Evolutionary conservation across 2,888 invertebrate species (phyloP), one percentile per base, ranked within the genome.

Genomic region (Drosophila tanythrix): DNA sequence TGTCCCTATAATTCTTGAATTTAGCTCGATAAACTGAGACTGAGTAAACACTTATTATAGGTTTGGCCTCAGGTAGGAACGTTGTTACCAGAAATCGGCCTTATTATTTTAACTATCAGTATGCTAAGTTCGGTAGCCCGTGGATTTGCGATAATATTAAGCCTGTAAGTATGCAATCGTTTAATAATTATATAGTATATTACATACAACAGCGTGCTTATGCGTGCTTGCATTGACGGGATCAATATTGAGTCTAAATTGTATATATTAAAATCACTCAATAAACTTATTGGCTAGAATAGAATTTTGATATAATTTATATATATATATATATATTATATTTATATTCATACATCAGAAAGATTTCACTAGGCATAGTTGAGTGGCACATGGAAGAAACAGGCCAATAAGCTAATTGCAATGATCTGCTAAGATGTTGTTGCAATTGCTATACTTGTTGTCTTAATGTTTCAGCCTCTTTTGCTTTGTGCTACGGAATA

Each of bases 381-480:
- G 10, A n/a, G 46, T 62, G 18, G 31, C 27, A 5, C 11, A 31
- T 8, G n/a, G 55, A 46, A 35, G n/a, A 66, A 66, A 50, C 25
- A 35, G 40, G 40, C 68, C 57, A 67, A 68, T 67, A 43, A 67
- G 68, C 55, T 56, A 52, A 63, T 25, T 66, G 65, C 36, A 31
- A 38, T 50, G 51, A 62, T 40, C 40, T 62, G 5, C 15, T 65
- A 50, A 43, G 21, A 21, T 53, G 43, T 46, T 36, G n/a, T 33
- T 27, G 46, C 29, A 46, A 25, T 46, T 59, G 58, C 11, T 33
- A 56, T 25, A 29, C 21, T 21, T 29, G 18, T 43, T 31, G 36
- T 53, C 13, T 52, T 62, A 43, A 21, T 31, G 21, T 2, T 10
- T 21, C 18, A 18, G 60, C 52, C 18, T 56, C 43, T 56, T 43